phyloP scores from a whole-genome alignment of 2,113 vertebrate genomes.

The Hemiscyllium ocellatum region DNA sequence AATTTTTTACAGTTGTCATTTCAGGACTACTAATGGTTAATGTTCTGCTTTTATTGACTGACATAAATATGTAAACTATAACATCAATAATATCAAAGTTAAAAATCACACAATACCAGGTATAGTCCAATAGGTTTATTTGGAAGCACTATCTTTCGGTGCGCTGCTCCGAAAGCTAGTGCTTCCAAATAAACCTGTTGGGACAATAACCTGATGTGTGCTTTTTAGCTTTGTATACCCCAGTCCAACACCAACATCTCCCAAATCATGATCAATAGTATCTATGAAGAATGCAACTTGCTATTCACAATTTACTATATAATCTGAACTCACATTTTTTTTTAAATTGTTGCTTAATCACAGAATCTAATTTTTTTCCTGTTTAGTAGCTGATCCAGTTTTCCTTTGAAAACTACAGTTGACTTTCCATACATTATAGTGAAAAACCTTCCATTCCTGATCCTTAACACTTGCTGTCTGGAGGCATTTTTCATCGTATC shows the following conservation, averaged over 20 bases:
- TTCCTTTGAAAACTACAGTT: background rate
- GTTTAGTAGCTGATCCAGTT: background rate
- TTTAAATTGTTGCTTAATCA: background rate
- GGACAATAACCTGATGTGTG: no score
- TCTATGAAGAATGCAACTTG: background rate
- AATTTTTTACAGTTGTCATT: background rate
- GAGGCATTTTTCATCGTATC: background rate
- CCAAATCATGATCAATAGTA: no score
- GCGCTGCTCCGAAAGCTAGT: no score
- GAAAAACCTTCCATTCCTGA: background rate
- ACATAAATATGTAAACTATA: background rate
- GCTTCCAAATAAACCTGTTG: no score
- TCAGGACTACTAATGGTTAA: background rate
- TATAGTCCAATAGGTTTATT: no score
- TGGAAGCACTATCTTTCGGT: no score
- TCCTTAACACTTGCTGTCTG: background rate
- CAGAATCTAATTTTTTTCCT: background rate
- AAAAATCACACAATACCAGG: no score
- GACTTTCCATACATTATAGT: background rate
- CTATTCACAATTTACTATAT: background rate
- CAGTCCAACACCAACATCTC: no score
- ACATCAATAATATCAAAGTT: no score
- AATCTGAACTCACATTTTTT: background rate
- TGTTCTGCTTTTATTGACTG: background rate
- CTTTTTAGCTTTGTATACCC: no score